Evolutionary conservation across 2,888 invertebrate species (phyloP), one percentile per base, ranked within the genome.

Genomic region (Drosophila conformis): DNA sequence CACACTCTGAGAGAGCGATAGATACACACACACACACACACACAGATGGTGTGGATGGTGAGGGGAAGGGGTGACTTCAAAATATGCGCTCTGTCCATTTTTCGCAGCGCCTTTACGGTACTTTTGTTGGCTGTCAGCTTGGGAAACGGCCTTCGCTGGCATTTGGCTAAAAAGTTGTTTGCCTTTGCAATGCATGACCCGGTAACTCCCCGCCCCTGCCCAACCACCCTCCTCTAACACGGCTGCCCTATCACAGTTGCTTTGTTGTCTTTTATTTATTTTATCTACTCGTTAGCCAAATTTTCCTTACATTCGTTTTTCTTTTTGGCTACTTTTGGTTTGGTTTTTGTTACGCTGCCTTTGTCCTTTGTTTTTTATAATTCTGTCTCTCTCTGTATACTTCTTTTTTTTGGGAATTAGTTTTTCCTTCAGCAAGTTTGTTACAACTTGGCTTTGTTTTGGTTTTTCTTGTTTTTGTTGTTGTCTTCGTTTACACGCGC

Each of bases 101-200:
- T 38, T 76, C 49, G 66, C 59, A 71, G 59, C 68, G 69, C 64
- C 82, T 85, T 85, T 82, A 87, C 85, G 85, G 80, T 87, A 85
- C 83, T 84, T 77, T 80, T 72, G 73, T 69, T 57, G 69, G 73
- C 61, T 61, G 40, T 58, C 46, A 66, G 54, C 59, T 49, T 66
- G 53, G 63, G 64, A 63, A 84, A 85, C 85, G 85, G 83, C 85
- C 85, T 87, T 87, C 78, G 73, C 62, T 82, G 87, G 85, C 87
- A 87, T 87, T 84, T 87, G 80, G 79, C 75, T 73, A 76, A 83
- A 79, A 80, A 80, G 83, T 83, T 83, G 78, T 83, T 86, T 77
- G 86, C 71, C 77, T 76, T 77, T 73, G 79, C 76, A 65, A 52
- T 63, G 58, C 75, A 65, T 69, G 69, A 64, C 46, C 46, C 46